Evolutionary conservation across 1,140 invertebrate genomes (phyloP).

Genomic region (Drosophila teissieri): DNA sequence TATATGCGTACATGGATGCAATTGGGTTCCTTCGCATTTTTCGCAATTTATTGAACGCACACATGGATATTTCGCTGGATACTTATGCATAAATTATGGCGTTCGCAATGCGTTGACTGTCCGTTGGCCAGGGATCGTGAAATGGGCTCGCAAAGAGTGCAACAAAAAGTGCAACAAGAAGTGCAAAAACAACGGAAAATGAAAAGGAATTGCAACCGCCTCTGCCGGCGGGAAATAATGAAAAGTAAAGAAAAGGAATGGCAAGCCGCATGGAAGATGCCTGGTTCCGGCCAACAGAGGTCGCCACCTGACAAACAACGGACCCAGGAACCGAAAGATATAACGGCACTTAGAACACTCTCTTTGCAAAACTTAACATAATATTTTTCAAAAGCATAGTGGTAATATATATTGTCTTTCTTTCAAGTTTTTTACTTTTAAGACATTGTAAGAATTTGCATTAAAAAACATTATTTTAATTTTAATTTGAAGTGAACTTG

Average conservation of each 20-base stretch:
- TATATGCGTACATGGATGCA: conserved; percentile 10
- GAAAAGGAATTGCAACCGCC: conserved; percentile 2
- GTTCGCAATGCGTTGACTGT: conserved; percentile 78
- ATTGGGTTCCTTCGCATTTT: conserved; percentile 19
- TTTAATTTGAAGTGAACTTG: no score
- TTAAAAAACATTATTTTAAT: no score
- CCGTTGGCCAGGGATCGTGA: conserved; percentile 61
- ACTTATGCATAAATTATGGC: conserved; percentile 77
- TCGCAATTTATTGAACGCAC: conserved; percentile 59
- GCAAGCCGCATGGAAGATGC: conserved; percentile 20
- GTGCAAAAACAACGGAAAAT: conserved; percentile 32
- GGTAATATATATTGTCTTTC: no score
- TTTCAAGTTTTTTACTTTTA: no score
- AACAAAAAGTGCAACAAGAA: conserved; percentile 28
- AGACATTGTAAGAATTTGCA: no score
- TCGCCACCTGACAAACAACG: conserved; percentile 37
- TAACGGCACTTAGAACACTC: background rate
- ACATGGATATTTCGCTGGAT: conserved; percentile 33
- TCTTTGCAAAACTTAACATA: background rate
- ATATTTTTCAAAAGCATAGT: no score
- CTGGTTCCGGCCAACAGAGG: conserved; percentile 29
- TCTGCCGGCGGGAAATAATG: conserved; percentile 22
- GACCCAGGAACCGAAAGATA: background rate
- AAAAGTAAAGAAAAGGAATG: conserved; percentile 34
- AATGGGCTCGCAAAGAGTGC: conserved; percentile 67